These are phyloP conservation scores for Pediacus dermestoides DNA, from an alignment of 2,888 invertebrate genomes.

Conservation along the genomic window DNA sequence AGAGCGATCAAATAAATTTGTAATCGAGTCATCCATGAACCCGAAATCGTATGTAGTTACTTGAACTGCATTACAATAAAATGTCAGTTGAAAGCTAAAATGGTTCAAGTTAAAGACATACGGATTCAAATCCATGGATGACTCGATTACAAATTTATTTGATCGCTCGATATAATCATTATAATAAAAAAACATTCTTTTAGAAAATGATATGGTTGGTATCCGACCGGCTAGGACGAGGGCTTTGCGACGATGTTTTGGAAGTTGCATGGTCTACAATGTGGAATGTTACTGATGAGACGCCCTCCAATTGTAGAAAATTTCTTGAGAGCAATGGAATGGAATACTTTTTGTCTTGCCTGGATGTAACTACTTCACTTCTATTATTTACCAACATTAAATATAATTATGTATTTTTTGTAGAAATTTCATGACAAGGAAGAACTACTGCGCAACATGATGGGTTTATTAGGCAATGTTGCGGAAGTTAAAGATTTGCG, in stretches of 20 bases:
- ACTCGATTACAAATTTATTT: too few species aligned
- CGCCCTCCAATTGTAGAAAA: slow-evolving; percentile 86
- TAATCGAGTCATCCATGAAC: too few species aligned
- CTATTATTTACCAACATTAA: slow-evolving; percentile 1
- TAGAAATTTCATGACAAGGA: slow-evolving; percentile 85
- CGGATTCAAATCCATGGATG: too few species aligned
- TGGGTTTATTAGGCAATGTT: slow-evolving; percentile 94
- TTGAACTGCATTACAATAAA: too few species aligned
- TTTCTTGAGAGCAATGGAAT: slow-evolving; percentile 88
- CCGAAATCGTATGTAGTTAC: too few species aligned
- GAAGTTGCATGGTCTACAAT: slow-evolving; percentile 99
- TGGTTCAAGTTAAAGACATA: too few species aligned
- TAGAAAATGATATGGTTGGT: slow-evolving; percentile 88
- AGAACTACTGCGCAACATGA: slow-evolving; percentile 93
- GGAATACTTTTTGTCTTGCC: slow-evolving; percentile 84
- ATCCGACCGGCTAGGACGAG: slow-evolving; percentile 69
- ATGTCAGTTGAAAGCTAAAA: too few species aligned
- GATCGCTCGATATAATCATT: not conserved
- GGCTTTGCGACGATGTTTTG: slow-evolving; percentile 89
- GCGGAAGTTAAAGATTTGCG: slow-evolving; percentile 87
- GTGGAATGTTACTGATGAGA: slow-evolving; percentile 98
- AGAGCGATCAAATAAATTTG: too few species aligned
- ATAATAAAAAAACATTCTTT: slow-evolving; percentile 22
- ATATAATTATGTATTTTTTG: slow-evolving; percentile 21
- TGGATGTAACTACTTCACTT: slow-evolving; percentile 59